phyloP scores from a whole-genome alignment of 1,140 invertebrate species.

The Mya arenaria region DNA sequence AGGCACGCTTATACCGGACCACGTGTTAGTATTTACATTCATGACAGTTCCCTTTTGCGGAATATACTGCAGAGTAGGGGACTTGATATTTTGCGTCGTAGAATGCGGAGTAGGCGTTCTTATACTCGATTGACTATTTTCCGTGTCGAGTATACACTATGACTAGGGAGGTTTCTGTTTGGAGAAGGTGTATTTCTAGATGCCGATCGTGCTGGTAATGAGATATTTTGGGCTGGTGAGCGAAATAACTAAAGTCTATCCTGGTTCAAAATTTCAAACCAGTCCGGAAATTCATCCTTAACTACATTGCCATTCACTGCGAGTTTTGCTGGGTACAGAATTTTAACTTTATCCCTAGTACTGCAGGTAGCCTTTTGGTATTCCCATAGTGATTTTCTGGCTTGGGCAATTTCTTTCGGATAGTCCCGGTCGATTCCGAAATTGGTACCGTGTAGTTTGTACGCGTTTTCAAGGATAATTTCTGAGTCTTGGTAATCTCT shows the following conservation, averaged over 20 bases:
- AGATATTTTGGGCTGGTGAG: neutral
- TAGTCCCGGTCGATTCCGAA: slow-evolving; percentile 20
- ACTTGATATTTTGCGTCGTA: neutral
- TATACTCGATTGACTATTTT: neutral
- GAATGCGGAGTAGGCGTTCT: neutral
- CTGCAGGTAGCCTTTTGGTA: neutral
- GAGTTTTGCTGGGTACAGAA: slow-evolving; percentile 3
- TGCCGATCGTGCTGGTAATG: neutral
- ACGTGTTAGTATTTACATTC: slow-evolving; percentile 5
- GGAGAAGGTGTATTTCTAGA: neutral
- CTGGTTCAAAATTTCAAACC: neutral
- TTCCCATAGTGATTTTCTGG: neutral
- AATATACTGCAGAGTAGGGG: neutral
- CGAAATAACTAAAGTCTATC: neutral
- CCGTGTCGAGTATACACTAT: neutral
- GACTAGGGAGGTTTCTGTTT: neutral
- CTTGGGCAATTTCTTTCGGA: slow-evolving; percentile 1
- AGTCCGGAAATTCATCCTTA: slow-evolving; percentile 5
- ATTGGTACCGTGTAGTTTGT: neutral
- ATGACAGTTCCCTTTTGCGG: neutral
- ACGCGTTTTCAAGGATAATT: neutral
- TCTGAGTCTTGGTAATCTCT: slow-evolving; percentile 11
- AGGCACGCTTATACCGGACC: neutral
- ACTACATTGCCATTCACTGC: neutral
- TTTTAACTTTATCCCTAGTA: neutral